A percentile compares a stretch with the other conserved stretches of the same genome.
These are phyloP conservation scores for Tauraco erythrolophus DNA, from an alignment of 2,113 vertebrate genomes.

Conservation along the genomic window DNA sequence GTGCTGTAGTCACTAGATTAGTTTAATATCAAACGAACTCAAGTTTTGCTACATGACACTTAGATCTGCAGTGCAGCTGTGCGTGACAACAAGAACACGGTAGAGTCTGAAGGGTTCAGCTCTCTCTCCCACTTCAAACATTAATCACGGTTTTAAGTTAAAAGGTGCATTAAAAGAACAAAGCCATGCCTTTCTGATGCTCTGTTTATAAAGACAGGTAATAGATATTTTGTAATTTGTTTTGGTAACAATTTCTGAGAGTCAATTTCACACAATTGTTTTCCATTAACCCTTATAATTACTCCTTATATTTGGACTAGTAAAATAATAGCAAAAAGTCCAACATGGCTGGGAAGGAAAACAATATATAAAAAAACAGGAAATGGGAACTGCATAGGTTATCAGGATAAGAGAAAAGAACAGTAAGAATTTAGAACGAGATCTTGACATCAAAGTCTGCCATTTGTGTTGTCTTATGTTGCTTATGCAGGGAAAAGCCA, in stretches of 20 bases:
- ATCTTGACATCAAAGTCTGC: neutral
- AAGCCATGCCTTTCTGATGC: neutral
- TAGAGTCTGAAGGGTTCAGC: too few relatives aligned
- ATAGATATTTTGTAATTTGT: neutral
- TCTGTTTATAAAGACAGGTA: neutral
- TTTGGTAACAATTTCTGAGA: neutral
- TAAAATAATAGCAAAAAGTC: neutral
- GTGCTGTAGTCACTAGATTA: neutral
- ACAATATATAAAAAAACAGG: neutral
- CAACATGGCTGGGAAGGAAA: too few relatives aligned
- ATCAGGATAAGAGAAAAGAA: neutral
- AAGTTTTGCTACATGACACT: neutral
- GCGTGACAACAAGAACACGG: neutral
- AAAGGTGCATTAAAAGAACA: neutral
- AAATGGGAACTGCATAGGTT: neutral
- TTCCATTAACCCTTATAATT: neutral
- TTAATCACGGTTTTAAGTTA: neutral
- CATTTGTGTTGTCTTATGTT: neutral
- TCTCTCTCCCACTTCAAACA: neutral
- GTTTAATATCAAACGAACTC: neutral
- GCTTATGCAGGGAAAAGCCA: neutral
- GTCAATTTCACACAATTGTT: neutral
- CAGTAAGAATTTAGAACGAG: neutral
- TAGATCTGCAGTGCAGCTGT: neutral
- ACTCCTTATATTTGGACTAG: neutral